Evolutionary conservation across 2,888 invertebrate genomes (phyloP).

Genomic region (Protodeltote pygarga): DNA sequence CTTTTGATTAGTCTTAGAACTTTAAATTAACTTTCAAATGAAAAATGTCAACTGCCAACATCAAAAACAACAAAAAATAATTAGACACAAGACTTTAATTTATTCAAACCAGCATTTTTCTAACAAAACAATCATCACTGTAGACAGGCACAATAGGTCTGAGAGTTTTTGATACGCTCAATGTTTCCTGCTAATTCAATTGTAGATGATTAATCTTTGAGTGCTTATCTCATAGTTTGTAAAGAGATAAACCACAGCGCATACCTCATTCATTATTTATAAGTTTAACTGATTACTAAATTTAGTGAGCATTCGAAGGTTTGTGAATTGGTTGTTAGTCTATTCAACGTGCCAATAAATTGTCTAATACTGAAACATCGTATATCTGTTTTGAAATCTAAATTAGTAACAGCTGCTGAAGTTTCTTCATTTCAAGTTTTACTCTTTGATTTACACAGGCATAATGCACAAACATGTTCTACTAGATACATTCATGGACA

Average conservation of each 20-base stretch:
- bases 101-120: conserved; percentile 29
- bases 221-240: conserved; percentile 38
- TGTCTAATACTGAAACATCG: conserved; percentile 23
- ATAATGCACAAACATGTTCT: conserved; percentile 16
- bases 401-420: conserved; percentile 6
- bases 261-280: conserved; percentile 44
- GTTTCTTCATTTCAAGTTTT: conserved; percentile 26
- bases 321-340: conserved; percentile 30
- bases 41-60: conserved; percentile 17
- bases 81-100: conserved; percentile 21
- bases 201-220: conserved; percentile 46
- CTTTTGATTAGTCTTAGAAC: background rate
- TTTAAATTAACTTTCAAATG: conserved; percentile 18
- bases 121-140: conserved; percentile 36
- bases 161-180: conserved; percentile 36
- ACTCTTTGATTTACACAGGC: conserved; percentile 5
- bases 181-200: conserved; percentile 46
- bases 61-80: conserved; percentile 14
- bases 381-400: conserved; percentile 24
- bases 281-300: conserved; percentile 39
- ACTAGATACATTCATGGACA: conserved; percentile 6
- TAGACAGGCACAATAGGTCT: conserved; percentile 38
- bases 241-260: conserved; percentile 34
- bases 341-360: conserved; percentile 29
- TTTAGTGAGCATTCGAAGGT: conserved; percentile 26